Evolutionary conservation across 2,888 invertebrate species (phyloP).

Genomic region (Phengaris alcon): DNA sequence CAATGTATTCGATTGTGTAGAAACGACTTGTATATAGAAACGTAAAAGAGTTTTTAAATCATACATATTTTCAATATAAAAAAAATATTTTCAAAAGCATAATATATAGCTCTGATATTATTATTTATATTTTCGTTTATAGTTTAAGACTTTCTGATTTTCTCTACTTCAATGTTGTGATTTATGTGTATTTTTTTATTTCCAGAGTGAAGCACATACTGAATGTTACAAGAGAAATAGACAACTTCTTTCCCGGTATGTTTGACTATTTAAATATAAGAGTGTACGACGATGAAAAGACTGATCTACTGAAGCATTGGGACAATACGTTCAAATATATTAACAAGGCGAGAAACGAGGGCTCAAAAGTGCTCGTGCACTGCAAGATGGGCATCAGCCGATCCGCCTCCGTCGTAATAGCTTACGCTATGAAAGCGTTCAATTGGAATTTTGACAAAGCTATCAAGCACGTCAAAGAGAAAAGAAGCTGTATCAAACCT

Average conservation of each 20-base stretch:
- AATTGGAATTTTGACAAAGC: slow-evolving; percentile 95
- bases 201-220: slow-evolving; percentile 95
- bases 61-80: not conserved
- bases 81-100: not conserved
- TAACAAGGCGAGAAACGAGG: slow-evolving; percentile 91
- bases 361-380: slow-evolving; percentile 97
- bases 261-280: slow-evolving; percentile 97
- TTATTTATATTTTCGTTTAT: not conserved
- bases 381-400: slow-evolving; percentile 99
- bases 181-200: slow-evolving; percentile 42
- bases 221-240: slow-evolving; percentile 98
- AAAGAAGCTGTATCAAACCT: slow-evolving; percentile 96
- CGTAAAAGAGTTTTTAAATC: not conserved
- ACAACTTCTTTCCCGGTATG: slow-evolving; percentile 99
- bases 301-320: slow-evolving; percentile 97
- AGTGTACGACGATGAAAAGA: slow-evolving; percentile 98
- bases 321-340: slow-evolving; percentile 98
- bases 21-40: not conserved
- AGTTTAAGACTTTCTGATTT: not conserved
- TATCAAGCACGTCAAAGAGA: slow-evolving; percentile 92
- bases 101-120: too few relatives aligned
- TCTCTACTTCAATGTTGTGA: not conserved
- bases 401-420: slow-evolving; percentile 98
- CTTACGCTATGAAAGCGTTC: slow-evolving; percentile 98
- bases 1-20: not conserved